Conservation (phyloP, 2,113 vertebrate genomes). For the Brevimyrus niger region DNA sequence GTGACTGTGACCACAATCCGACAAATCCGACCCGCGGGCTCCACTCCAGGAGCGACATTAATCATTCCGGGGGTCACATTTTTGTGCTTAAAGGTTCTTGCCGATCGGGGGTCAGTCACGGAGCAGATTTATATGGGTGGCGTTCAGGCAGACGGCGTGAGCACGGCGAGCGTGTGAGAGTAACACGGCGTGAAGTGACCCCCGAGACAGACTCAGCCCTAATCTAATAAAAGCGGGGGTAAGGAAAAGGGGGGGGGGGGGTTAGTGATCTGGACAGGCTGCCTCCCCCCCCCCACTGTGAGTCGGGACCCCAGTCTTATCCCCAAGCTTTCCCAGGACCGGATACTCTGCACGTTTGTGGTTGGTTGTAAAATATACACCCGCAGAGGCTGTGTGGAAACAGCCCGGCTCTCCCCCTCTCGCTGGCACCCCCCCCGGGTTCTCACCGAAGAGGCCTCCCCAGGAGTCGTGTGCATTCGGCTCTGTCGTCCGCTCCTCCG, state of each 20-base stretch:
- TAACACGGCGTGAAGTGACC: neutral
- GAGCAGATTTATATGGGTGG: neutral
- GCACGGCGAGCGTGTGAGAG: neutral
- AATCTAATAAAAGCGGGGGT: conserved; percentile 9
- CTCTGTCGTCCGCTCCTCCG: conserved; percentile 37
- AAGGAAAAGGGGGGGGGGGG: neutral
- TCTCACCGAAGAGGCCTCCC: conserved; percentile 56
- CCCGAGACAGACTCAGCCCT: neutral
- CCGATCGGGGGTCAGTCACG: neutral
- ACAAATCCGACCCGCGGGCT: neutral
- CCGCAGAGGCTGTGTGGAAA: neutral
- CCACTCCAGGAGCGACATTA: neutral
- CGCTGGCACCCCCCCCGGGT: neutral
- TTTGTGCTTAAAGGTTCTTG: neutral
- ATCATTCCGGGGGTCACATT: neutral
- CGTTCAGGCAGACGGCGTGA: neutral
- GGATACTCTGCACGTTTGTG: neutral
- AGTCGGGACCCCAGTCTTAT: neutral
- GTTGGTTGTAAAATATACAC: neutral
- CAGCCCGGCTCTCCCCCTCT: neutral
- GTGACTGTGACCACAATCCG: neutral
- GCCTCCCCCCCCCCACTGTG: neutral
- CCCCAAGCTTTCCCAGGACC: neutral
- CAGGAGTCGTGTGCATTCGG: conserved; percentile 49
- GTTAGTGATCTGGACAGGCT: neutral